Evolutionary conservation across 2,888 invertebrate genomes (phyloP).

Genomic region (Rugalucina vietnamica): DNA sequence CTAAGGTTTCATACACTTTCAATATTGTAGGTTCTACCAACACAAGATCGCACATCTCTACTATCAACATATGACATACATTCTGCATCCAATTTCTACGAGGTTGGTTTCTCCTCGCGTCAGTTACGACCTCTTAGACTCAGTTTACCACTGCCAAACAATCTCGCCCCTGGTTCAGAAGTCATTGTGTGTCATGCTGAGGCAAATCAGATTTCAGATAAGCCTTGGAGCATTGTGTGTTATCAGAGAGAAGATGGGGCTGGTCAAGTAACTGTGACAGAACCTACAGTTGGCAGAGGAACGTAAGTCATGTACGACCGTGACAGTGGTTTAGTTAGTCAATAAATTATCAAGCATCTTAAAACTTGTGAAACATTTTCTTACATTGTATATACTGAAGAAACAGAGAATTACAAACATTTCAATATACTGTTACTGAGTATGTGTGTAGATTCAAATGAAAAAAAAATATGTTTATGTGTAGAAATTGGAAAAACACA

Average conservation of each 20-base stretch:
- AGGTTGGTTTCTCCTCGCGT: not conserved
- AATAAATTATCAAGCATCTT: no score
- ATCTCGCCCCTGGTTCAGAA: not conserved
- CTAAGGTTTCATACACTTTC: no score
- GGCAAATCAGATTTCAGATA: not conserved
- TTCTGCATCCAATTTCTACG: constrained; percentile 20
- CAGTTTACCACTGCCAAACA: not conserved
- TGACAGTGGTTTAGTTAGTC: no score
- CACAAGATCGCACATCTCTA: not conserved
- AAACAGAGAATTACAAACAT: no score
- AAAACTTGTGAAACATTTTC: no score
- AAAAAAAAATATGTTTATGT: no score
- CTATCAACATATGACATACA: constrained; percentile 8
- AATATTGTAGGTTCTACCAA: constrained; percentile 23
- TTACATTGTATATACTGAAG: no score
- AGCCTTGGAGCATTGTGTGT: not conserved
- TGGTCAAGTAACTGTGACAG: not conserved
- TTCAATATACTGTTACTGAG: no score
- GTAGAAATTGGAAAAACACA: no score
- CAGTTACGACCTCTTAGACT: not conserved
- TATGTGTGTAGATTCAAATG: no score
- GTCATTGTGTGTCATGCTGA: constrained; percentile 1
- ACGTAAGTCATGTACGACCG: no score
- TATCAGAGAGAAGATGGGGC: not conserved
- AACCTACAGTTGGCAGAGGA: not conserved